phyloP scores from a whole-genome alignment of 2,797 vertebrate genomes.

The Pagetopsis macropterus region DNA sequence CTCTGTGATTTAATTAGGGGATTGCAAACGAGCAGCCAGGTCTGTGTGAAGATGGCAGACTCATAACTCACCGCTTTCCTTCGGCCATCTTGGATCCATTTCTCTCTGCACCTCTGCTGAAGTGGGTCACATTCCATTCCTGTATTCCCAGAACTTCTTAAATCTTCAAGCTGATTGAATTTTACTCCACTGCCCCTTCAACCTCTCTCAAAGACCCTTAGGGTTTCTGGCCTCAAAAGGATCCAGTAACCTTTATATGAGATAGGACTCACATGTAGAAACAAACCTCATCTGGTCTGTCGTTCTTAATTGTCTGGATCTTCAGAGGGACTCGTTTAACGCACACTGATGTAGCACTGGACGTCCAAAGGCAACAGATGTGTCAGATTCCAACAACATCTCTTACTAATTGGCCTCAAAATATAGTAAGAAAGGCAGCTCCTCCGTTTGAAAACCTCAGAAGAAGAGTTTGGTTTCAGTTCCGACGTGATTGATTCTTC shows the following conservation, averaged over 20 bases:
- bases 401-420: constrained; percentile 50
- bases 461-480: constrained; percentile 39
- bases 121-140: constrained; percentile 42
- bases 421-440: constrained; percentile 10
- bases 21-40: constrained; percentile 48
- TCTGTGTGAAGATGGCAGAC: constrained; percentile 52
- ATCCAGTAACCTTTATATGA: constrained; percentile 8
- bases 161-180: constrained; percentile 18
- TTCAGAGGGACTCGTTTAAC: constrained; percentile 36
- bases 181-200: constrained; percentile 6
- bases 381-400: constrained; percentile 32
- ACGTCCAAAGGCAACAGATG: constrained; percentile 46
- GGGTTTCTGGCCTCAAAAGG: constrained; percentile 13
- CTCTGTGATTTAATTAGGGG: constrained; percentile 64
- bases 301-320: constrained; percentile 41
- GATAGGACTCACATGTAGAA: constrained; percentile 8
- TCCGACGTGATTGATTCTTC: constrained; percentile 41
- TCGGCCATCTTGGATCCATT: constrained; percentile 33
- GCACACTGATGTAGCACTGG: constrained; percentile 21
- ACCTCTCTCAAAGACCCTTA: background rate
- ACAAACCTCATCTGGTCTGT: constrained; percentile 9
- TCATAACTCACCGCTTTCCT: constrained; percentile 56
- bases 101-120: background rate
- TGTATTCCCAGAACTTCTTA: constrained; percentile 1
- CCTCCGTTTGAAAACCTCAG: constrained; percentile 16